Evolutionary conservation across 2,113 vertebrate genomes (phyloP).

Genomic region (Sigmodon hispidus): DNA sequence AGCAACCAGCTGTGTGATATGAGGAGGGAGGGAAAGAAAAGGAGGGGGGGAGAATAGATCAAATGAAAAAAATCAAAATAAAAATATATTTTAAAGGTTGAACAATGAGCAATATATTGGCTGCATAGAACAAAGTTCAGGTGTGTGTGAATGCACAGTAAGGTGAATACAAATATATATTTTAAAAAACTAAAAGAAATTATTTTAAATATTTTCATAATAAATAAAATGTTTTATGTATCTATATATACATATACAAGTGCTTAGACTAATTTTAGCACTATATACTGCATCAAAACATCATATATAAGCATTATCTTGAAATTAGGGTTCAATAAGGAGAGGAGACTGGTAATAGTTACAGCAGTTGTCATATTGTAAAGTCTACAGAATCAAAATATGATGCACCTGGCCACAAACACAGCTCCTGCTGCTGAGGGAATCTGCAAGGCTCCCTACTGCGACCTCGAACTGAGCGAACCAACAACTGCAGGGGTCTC

Average conservation of each 20-base stretch:
- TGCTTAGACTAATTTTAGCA: neutral
- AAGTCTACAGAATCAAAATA: too few relatives aligned
- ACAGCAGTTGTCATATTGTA: neutral
- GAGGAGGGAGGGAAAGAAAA: neutral
- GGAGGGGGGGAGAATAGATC: neutral
- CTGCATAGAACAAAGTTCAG: too few relatives aligned
- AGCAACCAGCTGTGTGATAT: neutral
- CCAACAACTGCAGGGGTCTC: too few relatives aligned
- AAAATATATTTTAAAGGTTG: neutral
- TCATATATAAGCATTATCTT: neutral
- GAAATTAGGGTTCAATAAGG: neutral
- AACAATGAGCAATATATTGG: neutral
- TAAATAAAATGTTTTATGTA: neutral
- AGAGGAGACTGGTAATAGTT: neutral
- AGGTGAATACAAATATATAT: neutral
- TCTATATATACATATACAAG: neutral
- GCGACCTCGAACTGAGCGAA: too few relatives aligned
- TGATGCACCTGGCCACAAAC: too few relatives aligned
- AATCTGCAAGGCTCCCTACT: too few relatives aligned
- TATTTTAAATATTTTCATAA: neutral
- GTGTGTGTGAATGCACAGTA: neutral
- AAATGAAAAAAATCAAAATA: neutral
- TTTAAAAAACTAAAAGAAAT: neutral
- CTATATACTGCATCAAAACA: neutral
- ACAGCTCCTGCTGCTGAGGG: too few relatives aligned